Percentiles rank a stretch among this genome's conserved stretches.
Evolutionary conservation across 2,797 vertebrate species (phyloP).

Genomic region (Arctocebus calabarensis): DNA sequence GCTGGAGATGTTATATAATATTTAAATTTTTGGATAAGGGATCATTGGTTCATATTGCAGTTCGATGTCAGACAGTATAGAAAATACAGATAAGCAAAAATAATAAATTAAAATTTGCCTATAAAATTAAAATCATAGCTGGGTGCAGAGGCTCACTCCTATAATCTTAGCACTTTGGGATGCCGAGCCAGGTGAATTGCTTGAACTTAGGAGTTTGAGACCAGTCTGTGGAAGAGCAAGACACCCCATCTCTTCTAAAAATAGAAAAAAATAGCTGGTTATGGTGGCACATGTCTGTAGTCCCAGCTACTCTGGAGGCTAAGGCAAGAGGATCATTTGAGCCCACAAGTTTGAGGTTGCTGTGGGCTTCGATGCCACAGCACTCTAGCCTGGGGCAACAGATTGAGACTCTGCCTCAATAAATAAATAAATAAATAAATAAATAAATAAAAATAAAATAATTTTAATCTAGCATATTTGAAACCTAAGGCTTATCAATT

Average conservation of each 20-base stretch:
- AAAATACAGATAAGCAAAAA: conserved; percentile 48
- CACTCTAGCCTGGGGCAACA: neutral
- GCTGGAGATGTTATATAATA: conserved; percentile 1
- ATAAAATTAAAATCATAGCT: conserved; percentile 5
- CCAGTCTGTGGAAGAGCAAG: neutral
- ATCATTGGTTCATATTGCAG: neutral
- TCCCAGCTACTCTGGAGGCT: neutral
- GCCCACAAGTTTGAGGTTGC: neutral
- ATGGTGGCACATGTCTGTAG: neutral
- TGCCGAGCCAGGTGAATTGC: neutral
- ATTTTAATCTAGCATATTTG: neutral
- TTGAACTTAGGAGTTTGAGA: neutral
- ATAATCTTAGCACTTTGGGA: neutral
- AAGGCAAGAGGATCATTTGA: neutral
- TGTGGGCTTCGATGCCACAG: neutral
- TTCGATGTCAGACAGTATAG: conserved; percentile 18
- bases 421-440: too few species aligned
- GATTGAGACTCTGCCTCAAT: neutral
- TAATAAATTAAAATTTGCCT: conserved; percentile 13
- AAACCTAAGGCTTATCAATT: too few species aligned
- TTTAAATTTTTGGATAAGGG: neutral
- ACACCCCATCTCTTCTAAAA: neutral
- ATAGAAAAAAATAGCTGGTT: neutral
- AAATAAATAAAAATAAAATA: neutral
- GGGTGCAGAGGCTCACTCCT: neutral